A percentile compares a stretch with the other conserved stretches of the same genome.
Conservation (phyloP, 2,797 vertebrate species). For the Esox masquinongy region DNA sequence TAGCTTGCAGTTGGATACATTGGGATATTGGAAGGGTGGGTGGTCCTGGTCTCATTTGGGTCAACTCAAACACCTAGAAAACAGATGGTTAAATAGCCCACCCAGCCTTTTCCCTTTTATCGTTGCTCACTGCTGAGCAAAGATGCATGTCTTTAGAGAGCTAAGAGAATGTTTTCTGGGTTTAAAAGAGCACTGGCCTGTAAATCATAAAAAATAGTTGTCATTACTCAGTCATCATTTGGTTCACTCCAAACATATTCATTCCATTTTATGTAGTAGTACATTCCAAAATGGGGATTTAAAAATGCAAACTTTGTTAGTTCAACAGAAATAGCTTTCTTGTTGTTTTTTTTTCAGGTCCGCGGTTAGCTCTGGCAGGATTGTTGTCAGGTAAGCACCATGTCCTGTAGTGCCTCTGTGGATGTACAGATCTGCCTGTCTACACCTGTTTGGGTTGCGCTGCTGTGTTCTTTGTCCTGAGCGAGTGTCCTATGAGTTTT, state of each 20-base stretch:
- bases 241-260: neutral
- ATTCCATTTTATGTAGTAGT: neutral
- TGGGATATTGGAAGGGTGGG: constrained; percentile 22
- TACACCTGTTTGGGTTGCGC: neutral
- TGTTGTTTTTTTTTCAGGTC: constrained; percentile 72
- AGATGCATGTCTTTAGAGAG: neutral
- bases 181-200: neutral
- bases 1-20: neutral
- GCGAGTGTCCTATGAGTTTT: neutral
- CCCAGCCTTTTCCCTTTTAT: neutral
- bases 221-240: neutral
- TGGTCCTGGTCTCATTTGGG: constrained; percentile 22
- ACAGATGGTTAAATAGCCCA: constrained; percentile 32
- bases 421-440: constrained; percentile 12
- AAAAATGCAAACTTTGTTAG: constrained; percentile 28
- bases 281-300: neutral
- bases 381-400: constrained; percentile 81
- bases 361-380: constrained; percentile 75
- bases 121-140: neutral
- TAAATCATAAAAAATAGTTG: neutral
- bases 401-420: constrained; percentile 33
- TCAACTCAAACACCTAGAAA: constrained; percentile 28
- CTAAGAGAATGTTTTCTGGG: no score
- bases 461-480: neutral
- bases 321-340: constrained; percentile 65